These are phyloP conservation scores for Tricholauxania praeusta DNA, from an alignment of 2,888 invertebrate species.

Conservation along the genomic window DNA sequence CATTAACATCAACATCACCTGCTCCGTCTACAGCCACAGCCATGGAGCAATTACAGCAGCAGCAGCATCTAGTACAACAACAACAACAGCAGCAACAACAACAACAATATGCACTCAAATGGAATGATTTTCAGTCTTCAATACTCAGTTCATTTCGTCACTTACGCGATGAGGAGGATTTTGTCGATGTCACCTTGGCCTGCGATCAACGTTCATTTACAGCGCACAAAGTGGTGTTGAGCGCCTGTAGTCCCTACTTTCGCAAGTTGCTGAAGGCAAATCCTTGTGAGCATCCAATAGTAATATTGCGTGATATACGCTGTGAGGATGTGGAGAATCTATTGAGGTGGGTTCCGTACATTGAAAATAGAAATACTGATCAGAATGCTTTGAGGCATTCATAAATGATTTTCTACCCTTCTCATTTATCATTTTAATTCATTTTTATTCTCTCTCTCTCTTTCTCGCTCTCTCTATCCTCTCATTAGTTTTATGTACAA, in stretches of 20 bases:
- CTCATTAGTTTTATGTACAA: slow-evolving; percentile 86
- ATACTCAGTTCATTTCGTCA: slow-evolving; percentile 91
- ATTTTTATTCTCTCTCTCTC: slow-evolving; percentile 2
- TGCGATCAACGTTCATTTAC: slow-evolving; percentile 91
- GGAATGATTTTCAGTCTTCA: slow-evolving; percentile 95
- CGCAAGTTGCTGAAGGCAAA: slow-evolving; percentile 88
- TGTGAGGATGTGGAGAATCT: slow-evolving; percentile 89
- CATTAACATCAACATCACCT: slow-evolving; percentile 68
- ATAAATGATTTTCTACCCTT: not conserved
- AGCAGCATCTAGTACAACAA: slow-evolving; percentile 65
- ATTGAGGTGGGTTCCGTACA: slow-evolving; percentile 72
- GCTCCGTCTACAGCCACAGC: slow-evolving; percentile 50
- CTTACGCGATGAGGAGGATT: slow-evolving; percentile 90
- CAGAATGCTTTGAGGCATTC: too few species aligned
- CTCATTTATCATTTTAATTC: not conserved
- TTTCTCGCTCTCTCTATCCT: slow-evolving; percentile 29
- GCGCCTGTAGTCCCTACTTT: slow-evolving; percentile 94
- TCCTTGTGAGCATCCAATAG: slow-evolving; percentile 91
- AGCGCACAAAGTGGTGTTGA: slow-evolving; percentile 91
- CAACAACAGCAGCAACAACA: slow-evolving; percentile 80
- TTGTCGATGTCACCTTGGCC: slow-evolving; percentile 92
- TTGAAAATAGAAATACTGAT: too few species aligned
- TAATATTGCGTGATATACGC: slow-evolving; percentile 87
- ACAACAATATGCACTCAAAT: slow-evolving; percentile 92
- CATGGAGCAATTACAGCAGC: slow-evolving; percentile 56